Base-by-base conservation (phyloP, 2,888 invertebrate species). In the Calephelis perditalis region DNA sequence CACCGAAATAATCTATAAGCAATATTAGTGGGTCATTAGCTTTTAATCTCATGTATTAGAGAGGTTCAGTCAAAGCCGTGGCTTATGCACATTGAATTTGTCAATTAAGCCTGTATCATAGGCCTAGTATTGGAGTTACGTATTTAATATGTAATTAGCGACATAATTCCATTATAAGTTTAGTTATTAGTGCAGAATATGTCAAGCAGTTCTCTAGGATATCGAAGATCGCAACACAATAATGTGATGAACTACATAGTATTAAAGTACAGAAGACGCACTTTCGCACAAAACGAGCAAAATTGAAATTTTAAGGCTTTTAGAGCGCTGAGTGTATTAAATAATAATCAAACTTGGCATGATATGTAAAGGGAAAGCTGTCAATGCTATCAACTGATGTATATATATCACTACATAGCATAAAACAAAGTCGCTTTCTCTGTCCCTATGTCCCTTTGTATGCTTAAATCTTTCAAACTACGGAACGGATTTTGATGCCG, bases 131-230 rank as follows among this genome's bases (percentile, higher is more conserved):
- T 11, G 35, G 35, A 35, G 47, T 15, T 45, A 58, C 10, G 57
- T 37, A 45, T 37, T 57, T 36, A 58, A 58, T 47, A n/a, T 47
- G 47, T 58, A 45, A 58, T 47, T 37, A 58, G 47, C 36, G 10
- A 57, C 46, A 47, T 46, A 47, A 35, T 47, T 47, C 37, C 47
- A 37, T 37, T 47, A 58, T 54, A 45, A 59, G 52, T 52, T 54
- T 54, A 35, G 52, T 12, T 15, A 59, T 59, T 45, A 59, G 54
- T 12, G 52, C 5, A 54, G 55, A 44, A 44, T 43, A 44, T 59
- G 36, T 54, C 44, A 59, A 59, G 12, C 40, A 52, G 15, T 55
- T 44, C n/a, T 44, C 44, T 44, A 35, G 59, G 55, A 59, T 59
- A 43, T 54, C 59, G 3, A 7, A 52, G 35, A 52, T 11, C 35